These are phyloP conservation scores for Pseudomyrmex gracilis DNA, from an alignment of 1,140 invertebrate species.

Conservation along the genomic window DNA sequence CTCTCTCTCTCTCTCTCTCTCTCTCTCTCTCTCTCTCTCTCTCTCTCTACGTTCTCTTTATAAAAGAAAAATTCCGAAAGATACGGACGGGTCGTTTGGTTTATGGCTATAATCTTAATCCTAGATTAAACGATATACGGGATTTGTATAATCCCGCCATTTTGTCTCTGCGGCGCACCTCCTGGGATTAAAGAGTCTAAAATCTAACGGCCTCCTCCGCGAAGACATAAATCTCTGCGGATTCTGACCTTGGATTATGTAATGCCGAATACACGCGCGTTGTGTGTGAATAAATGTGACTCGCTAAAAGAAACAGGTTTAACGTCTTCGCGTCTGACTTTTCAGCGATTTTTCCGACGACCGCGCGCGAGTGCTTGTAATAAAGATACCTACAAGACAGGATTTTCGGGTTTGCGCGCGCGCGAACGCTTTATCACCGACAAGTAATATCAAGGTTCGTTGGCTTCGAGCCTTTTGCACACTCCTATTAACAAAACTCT, in stretches of 20 bases:
- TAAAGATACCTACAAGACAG: conserved; percentile 48
- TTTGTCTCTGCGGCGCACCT: conserved; percentile 69
- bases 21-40: too few species aligned
- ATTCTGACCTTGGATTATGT: conserved; percentile 63
- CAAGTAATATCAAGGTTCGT: conserved; percentile 56
- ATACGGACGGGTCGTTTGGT: conserved; percentile 45
- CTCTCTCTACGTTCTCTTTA: background rate
- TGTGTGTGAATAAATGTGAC: conserved; percentile 51
- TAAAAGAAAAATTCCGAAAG: conserved; percentile 66
- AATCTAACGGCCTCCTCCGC: conserved; percentile 58
- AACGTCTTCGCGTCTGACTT: conserved; percentile 43
- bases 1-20: background rate
- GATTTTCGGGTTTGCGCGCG: conserved; percentile 39
- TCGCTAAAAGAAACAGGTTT: conserved; percentile 53
- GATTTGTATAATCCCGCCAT: conserved; percentile 74
- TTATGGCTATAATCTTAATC: conserved; percentile 74
- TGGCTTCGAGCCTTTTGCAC: conserved; percentile 50
- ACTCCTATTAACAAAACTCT: conserved; percentile 60
- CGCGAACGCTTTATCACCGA: conserved; percentile 46
- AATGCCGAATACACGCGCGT: conserved; percentile 55
- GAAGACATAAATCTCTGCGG: conserved; percentile 71
- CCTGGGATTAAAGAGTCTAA: conserved; percentile 72
- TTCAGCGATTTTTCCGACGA: conserved; percentile 29
- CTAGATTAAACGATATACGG: conserved; percentile 70
- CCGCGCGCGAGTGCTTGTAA: background rate